Base-by-base conservation (phyloP, 1,140 invertebrate species). In the Pantala flavescens region DNA sequence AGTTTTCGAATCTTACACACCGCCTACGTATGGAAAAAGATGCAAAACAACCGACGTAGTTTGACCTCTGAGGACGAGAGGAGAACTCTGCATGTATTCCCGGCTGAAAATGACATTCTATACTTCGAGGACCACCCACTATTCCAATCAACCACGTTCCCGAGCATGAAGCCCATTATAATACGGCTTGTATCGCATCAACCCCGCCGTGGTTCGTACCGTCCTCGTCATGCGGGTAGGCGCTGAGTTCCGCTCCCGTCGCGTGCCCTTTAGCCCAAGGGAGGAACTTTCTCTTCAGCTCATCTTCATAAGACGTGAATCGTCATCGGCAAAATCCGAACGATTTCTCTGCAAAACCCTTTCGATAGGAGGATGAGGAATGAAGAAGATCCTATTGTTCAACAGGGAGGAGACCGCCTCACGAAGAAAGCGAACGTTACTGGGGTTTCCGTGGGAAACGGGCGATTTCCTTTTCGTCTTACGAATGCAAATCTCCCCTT, bases 391-490 rank as follows among this genome's bases (percentile, higher is more conserved):
- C 49, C 28, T 14, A 63, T 63, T 63, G 49, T 63, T 63, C 49
- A 63, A 12, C 49, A 63, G 49, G 49, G n/a, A 63, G n/a, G 49
- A 63, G 49, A 63, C 49, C 16, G 12, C 49, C 49, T 19, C 49
- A 21, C 16, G 49, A 63, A 63, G 49, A 63, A 63, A 63, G 49
- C 12, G 49, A 63, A 14, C 49, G 49, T 63, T 63, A 63, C 49
- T 12, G 49, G n/a, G 12, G 49, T 21, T 19, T 63, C 49, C 49
- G 49, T 63, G 49, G 49, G 49, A 63, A 63, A 63, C 49, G n/a
- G 12, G n/a, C 49, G 49, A 63, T 63, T 63, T 63, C 49, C 49
- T 63, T 63, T 63, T 63, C 49, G 49, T 63, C 49, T 63, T 21
- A 19, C 49, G 49, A 63, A 63, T 63, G 49, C 49, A 63, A 63